phyloP scores from a whole-genome alignment of 2,888 invertebrate genomes.

The Therioaphis trifolii region DNA sequence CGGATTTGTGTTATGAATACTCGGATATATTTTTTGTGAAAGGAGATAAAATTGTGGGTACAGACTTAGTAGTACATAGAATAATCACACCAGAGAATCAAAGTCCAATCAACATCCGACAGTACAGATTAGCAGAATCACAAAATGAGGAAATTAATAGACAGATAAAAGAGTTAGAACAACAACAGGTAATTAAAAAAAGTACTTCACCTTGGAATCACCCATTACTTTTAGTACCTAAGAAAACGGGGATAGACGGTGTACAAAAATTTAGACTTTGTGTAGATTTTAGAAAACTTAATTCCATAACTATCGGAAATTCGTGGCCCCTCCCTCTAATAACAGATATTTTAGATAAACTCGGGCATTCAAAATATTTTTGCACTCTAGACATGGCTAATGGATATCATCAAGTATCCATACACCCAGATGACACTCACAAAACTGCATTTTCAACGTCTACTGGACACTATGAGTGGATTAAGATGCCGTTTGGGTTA shows the following conservation, averaged over 20 bases:
- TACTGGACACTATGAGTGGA: neutral
- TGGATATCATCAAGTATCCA: constrained; percentile 66
- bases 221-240: too few relatives aligned
- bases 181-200: neutral
- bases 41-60: too few relatives aligned
- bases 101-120: too few relatives aligned
- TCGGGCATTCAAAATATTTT: constrained; percentile 66
- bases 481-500: neutral
- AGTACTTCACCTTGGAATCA: neutral
- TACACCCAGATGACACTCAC: constrained; percentile 64
- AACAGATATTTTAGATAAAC: constrained; percentile 66
- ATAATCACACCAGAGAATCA: too few relatives aligned
- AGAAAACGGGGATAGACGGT: too few relatives aligned
- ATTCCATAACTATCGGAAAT: neutral
- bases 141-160: neutral
- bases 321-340: constrained; percentile 18
- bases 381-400: constrained; percentile 66
- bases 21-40: neutral
- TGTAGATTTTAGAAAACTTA: too few relatives aligned
- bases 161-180: neutral
- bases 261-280: too few relatives aligned
- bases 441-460: constrained; percentile 66
- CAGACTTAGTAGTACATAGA: too few relatives aligned
- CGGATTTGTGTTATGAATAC: neutral
- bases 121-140: neutral